phyloP scores from a whole-genome alignment of 2,888 invertebrate genomes.

The Chrysina gloriosa region DNA sequence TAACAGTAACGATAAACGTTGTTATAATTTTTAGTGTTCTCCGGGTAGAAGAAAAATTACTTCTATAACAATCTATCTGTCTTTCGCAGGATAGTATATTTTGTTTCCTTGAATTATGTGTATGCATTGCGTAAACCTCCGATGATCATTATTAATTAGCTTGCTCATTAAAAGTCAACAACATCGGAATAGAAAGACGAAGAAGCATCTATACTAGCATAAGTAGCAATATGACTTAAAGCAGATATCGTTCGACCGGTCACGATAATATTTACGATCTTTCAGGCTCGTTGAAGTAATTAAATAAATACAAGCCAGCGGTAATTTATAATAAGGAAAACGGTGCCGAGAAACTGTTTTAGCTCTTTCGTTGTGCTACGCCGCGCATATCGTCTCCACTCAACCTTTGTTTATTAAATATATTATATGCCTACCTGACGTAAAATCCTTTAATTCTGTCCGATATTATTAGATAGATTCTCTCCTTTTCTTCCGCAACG shows the following conservation, averaged over 20 bases:
- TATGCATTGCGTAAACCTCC: neutral
- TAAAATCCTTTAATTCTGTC: constrained; percentile 13
- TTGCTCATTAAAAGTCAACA: neutral
- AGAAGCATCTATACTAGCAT: neutral
- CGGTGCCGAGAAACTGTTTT: constrained; percentile 13
- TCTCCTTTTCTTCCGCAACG: too few relatives aligned
- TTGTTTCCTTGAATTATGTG: too few relatives aligned
- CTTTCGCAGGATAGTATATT: too few relatives aligned
- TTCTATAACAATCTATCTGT: too few relatives aligned
- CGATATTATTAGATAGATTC: neutral
- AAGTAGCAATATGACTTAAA: constrained; percentile 26
- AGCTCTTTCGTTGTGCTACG: constrained; percentile 20
- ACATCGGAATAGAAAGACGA: neutral
- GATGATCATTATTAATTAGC: neutral
- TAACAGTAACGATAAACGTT: too few relatives aligned
- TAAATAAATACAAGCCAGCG: constrained; percentile 27
- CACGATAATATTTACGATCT: constrained; percentile 31
- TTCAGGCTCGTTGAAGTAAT: constrained; percentile 15
- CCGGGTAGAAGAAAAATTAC: too few relatives aligned
- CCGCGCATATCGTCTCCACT: constrained; percentile 11
- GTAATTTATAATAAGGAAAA: constrained; percentile 34
- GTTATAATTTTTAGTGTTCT: too few relatives aligned
- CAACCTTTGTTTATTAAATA: constrained; percentile 24
- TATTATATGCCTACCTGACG: constrained; percentile 4
- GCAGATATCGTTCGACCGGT: constrained; percentile 5